Conservation (phyloP, 2,797 vertebrate species). For the Sandelia bainsii region DNA sequence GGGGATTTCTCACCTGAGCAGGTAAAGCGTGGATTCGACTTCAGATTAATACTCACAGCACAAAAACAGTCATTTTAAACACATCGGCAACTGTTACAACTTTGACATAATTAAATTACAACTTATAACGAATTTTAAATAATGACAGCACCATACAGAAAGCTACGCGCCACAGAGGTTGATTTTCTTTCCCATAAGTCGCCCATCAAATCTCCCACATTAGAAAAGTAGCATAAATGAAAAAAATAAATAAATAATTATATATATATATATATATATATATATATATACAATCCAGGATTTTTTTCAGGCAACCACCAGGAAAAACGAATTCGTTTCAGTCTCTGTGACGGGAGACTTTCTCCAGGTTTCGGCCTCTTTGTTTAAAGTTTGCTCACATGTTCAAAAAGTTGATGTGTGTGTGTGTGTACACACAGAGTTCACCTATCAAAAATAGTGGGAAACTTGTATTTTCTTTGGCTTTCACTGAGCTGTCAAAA, state of each 20-base stretch:
- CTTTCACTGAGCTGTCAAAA: constrained; percentile 10
- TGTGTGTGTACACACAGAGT: neutral
- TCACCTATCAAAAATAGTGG: constrained; percentile 5
- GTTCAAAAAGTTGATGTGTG: constrained; percentile 20
- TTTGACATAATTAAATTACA: neutral
- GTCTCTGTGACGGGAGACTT: constrained; percentile 39
- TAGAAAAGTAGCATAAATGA: neutral
- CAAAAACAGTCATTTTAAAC: neutral
- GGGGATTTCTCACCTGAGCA: neutral
- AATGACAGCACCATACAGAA: neutral
- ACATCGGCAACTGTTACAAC: accelerated
- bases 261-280: neutral
- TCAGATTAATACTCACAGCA: neutral
- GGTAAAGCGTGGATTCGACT: neutral
- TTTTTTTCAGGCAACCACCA: constrained; percentile 36
- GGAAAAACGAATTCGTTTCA: constrained; percentile 60
- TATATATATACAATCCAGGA: neutral
- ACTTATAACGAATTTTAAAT: neutral
- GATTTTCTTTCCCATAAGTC: neutral
- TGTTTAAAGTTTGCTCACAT: constrained; percentile 38
- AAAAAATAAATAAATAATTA: neutral
- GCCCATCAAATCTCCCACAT: constrained; percentile 23
- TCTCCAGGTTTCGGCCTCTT: constrained; percentile 24
- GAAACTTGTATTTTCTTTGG: constrained; percentile 22
- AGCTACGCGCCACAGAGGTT: too few relatives aligned